Base-by-base conservation (phyloP, 2,113 vertebrate species). In the Xiphias gladius region DNA sequence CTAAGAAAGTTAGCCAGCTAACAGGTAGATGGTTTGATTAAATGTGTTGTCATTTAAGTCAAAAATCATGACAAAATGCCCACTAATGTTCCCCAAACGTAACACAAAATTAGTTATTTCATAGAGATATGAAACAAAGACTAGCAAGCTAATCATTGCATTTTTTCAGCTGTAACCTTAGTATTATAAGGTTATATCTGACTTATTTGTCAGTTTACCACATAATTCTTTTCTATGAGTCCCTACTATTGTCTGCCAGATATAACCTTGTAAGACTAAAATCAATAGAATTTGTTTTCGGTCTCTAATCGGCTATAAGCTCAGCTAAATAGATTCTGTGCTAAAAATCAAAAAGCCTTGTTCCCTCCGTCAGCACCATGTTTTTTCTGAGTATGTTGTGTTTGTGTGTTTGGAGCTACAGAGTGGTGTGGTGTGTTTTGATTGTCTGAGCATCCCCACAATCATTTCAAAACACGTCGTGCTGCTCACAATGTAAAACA, bases 351-450 rank as follows among this genome's bases (percentile, higher is more conserved):
- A 35, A 77, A 97, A 88, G 96, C 96, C 95, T 95, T 97, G 96
- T 98, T 97, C 97, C 97, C 96, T 95, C 95, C 92, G 1, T 90
- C 74, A 91, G 91, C 92, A 92, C 92, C 92, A 77, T 89, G 86
- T 85, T 70, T 66, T 35, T 24, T 83, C 14, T 72, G 52, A 41
- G 37, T 24, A 5, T 67, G 55, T 73, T 75, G 71, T 88, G 58
- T 90, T 64, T 79, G 63, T 59, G 86, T 84, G 87, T 86, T 69
- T 84, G 87, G 75, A 88, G 89, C 89, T 90, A 88, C 84, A 83
- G 71, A 80, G 69, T 26, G 17, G 52, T 50, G 72, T 41, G 39
- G 46, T 54, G 77, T 78, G 72, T 79, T 73, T 24, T 48, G 93
- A 92, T 92, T 91, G 89, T 93, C 87, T 82, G 87, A 85, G 81